Conservation (phyloP, 1,140 invertebrate genomes). For the Coboldia fuscipes region DNA sequence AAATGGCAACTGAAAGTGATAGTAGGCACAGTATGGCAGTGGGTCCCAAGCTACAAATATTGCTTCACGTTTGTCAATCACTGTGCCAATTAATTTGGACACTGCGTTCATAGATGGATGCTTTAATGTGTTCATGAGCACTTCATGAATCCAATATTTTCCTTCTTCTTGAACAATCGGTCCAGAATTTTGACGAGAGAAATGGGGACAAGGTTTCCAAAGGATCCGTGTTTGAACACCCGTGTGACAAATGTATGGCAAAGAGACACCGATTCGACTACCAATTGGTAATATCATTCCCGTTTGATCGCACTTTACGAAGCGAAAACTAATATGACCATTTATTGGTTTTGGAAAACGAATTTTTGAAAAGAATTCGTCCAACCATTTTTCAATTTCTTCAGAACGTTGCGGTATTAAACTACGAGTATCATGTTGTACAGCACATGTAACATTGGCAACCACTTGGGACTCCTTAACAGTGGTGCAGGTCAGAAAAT, state of each 20-base stretch:
- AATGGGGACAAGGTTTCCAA: conserved; percentile 36
- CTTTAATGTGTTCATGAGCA: conserved; percentile 23
- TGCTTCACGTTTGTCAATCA: conserved; percentile 49
- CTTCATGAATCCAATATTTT: conserved; percentile 28
- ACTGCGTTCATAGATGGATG: conserved; percentile 24
- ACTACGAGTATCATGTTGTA: conserved; percentile 38
- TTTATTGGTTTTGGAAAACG: conserved; percentile 36
- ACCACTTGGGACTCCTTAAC: conserved; percentile 49
- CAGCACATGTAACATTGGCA: conserved; percentile 53
- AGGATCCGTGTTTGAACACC: conserved; percentile 37
- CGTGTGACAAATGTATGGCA: conserved; percentile 55
- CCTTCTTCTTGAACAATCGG: conserved; percentile 22
- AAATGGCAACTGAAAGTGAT: conserved; percentile 52
- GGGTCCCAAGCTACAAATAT: conserved; percentile 64
- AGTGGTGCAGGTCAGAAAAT: conserved; percentile 57
- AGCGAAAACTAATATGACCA: conserved; percentile 51
- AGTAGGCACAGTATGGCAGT: conserved; percentile 59
- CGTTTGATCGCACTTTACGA: conserved; percentile 29
- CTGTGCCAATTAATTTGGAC: conserved; percentile 34
- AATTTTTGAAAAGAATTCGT: conserved; percentile 39
- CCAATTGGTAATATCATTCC: conserved; percentile 33
- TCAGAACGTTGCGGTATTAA: conserved; percentile 41
- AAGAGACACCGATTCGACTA: conserved; percentile 46
- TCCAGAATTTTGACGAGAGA: conserved; percentile 28
- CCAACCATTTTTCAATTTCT: conserved; percentile 46